These are phyloP conservation scores for Sarcophaga carnaria DNA, from an alignment of 2,888 invertebrate genomes.

Conservation along the genomic window DNA sequence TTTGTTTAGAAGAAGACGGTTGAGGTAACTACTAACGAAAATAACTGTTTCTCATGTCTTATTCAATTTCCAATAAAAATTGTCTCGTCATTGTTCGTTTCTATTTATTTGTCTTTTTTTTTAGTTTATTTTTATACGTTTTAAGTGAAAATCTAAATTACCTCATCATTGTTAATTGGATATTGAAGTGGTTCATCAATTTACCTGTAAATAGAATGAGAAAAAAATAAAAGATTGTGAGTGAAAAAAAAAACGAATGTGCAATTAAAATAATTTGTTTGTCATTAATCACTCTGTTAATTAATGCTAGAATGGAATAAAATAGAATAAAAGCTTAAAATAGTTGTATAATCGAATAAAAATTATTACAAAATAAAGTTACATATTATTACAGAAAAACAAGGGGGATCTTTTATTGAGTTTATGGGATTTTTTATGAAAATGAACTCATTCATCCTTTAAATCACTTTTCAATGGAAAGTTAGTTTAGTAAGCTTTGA, in stretches of 20 bases:
- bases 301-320: not conserved
- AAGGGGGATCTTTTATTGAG: no score
- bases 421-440: no score
- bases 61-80: not conserved
- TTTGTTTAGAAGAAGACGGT: not conserved
- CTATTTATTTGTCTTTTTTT: no score
- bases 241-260: not conserved
- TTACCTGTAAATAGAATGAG: conserved; percentile 30
- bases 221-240: conserved; percentile 1
- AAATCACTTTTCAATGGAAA: no score
- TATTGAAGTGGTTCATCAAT: not conserved
- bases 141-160: conserved; percentile 8
- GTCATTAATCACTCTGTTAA: not conserved
- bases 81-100: not conserved
- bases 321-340: not conserved
- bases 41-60: not conserved
- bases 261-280: not conserved
- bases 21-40: not conserved
- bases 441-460: no score
- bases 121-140: not conserved
- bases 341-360: not conserved
- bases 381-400: no score
- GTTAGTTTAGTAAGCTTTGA: no score
- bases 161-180: conserved; percentile 9
- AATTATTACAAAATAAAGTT: no score